phyloP scores from a whole-genome alignment of 2,113 vertebrate genomes.

The Megalops atlanticus region DNA sequence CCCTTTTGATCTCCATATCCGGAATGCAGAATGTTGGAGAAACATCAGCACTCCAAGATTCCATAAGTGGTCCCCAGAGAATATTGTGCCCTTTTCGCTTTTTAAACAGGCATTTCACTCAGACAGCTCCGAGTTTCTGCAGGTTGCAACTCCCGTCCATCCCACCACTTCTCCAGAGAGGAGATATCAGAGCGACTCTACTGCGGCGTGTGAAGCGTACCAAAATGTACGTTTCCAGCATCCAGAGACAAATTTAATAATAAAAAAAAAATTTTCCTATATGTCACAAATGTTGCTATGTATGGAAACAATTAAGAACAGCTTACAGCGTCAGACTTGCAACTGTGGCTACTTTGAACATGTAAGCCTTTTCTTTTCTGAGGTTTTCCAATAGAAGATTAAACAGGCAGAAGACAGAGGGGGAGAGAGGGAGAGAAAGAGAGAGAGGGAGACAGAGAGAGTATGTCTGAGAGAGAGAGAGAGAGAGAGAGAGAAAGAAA shows the following conservation, averaged over 20 bases:
- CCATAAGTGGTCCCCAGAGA: slow-evolving; percentile 19
- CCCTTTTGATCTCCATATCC: slow-evolving; percentile 13
- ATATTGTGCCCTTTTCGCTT: neutral
- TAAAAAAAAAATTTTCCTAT: no score
- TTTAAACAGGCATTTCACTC: neutral
- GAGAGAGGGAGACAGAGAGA: no score
- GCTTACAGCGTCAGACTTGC: neutral
- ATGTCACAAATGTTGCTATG: neutral
- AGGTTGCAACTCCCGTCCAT: neutral
- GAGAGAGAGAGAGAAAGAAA: slow-evolving; percentile 5
- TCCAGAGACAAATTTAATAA: neutral
- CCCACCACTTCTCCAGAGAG: neutral
- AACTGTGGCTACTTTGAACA: neutral
- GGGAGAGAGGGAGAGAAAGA: no score
- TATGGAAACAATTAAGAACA: neutral
- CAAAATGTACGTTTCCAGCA: neutral
- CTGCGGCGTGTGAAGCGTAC: neutral
- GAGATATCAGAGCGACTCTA: neutral
- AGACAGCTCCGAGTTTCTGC: neutral
- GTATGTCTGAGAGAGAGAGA: neutral
- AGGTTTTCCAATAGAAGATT: no score
- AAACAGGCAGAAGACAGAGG: no score
- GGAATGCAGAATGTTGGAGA: slow-evolving; percentile 17
- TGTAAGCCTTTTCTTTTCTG: neutral
- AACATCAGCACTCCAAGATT: slow-evolving; percentile 2